Evolutionary conservation across 2,113 vertebrate species (phyloP), one percentile per base, ranked within the genome.

Genomic region (Peromyscus leucopus): DNA sequence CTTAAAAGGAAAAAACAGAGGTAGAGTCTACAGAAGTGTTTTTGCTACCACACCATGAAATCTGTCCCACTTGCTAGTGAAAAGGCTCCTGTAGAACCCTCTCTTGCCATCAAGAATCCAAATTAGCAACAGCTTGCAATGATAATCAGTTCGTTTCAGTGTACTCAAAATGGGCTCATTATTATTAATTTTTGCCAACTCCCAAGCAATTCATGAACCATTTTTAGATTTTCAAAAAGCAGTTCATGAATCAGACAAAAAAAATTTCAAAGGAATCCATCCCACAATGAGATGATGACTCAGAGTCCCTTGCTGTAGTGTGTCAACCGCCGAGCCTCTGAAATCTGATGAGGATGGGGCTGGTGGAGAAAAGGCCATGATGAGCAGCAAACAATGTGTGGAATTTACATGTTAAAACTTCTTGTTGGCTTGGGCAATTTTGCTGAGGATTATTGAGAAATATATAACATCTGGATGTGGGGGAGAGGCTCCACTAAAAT

Each of bases 371-470:
- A 99, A 98, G 99, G 98, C 98, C 98, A 98, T 99, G 98, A 99
- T 99, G 98, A 99, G 98, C 98, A 96, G 96, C 98, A 98, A 99
- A 99, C 99, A 99, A 99, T 99, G 98, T 98, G 98, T 99, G 98
- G 99, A 99, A 99, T 99, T 98, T 99, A 98, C 98, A 99, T 98
- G 98, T 98, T 98, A 98, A 98, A 98, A 98, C 96, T 99, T 99
- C 98, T 99, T 98, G 98, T 99, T 98, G 98, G 98, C 98, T 98
- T 98, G 99, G 99, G 98, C 98, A 99, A 97, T 99, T 99, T 99
- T 98, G 98, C 98, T 98, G 98, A 98, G 98, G 98, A 98, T 98
- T 98, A 98, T 98, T 98, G 98, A 98, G 98, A 99, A 98, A 98
- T 98, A 98, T 93, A 97, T 98, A 99, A 99, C 99, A 99, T 99